These are phyloP conservation scores for Apogon talboti DNA, from an alignment of 2,797 vertebrate genomes.

Conservation along the genomic window DNA sequence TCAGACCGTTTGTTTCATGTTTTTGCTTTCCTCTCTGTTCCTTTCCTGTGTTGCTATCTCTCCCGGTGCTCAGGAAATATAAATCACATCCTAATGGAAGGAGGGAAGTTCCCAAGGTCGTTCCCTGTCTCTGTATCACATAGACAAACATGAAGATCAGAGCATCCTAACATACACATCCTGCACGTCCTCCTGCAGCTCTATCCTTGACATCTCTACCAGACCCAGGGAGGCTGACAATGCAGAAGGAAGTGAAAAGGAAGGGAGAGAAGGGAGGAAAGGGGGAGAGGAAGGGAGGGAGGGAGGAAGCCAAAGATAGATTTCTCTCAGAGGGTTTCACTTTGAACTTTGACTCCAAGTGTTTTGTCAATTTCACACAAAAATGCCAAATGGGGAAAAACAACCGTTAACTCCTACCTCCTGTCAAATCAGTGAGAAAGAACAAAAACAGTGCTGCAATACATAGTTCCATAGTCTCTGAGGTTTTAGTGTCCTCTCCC, in stretches of 20 bases:
- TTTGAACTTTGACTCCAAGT: slow-evolving; percentile 53
- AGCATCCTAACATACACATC: slow-evolving; percentile 44
- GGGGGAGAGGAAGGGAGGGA: slow-evolving; percentile 31
- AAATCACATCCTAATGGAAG: slow-evolving; percentile 47
- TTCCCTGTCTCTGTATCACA: neutral
- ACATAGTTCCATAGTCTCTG: no score
- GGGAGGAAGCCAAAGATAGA: slow-evolving; percentile 63
- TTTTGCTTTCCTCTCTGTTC: neutral
- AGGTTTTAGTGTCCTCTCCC: no score
- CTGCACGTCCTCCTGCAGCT: slow-evolving; percentile 46
- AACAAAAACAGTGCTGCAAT: neutral
- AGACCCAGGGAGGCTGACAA: slow-evolving; percentile 22
- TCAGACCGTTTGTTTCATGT: no score
- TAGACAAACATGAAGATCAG: slow-evolving; percentile 14
- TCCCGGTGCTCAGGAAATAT: slow-evolving; percentile 33
- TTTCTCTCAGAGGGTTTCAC: slow-evolving; percentile 33
- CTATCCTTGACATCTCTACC: slow-evolving; percentile 13
- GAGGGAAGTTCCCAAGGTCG: slow-evolving; percentile 57
- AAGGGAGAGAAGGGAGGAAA: slow-evolving; percentile 10
- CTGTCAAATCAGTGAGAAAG: neutral
- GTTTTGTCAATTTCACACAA: slow-evolving; percentile 41
- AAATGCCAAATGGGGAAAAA: slow-evolving; percentile 15
- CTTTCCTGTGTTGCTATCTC: slow-evolving; percentile 36
- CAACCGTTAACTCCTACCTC: neutral
- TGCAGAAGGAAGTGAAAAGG: neutral